Percentiles rank a stretch among this genome's conserved stretches.
These are phyloP conservation scores for Rhabditoides inermis DNA, from an alignment of 2,888 invertebrate genomes.

Conservation along the genomic window DNA sequence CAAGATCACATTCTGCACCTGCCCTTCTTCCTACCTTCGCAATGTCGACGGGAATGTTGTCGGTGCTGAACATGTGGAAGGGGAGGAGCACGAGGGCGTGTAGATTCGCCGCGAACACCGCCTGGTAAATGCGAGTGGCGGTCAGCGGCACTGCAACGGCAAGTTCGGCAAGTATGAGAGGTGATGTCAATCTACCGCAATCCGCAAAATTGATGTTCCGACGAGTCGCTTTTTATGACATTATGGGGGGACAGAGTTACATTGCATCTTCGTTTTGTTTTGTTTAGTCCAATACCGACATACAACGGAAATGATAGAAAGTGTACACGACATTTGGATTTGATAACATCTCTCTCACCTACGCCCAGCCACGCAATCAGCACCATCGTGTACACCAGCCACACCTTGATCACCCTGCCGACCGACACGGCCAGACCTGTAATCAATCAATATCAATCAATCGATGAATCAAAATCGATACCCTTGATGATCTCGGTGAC, in stretches of 20 bases:
- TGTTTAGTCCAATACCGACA: too few species aligned
- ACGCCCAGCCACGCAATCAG: constrained; percentile 93
- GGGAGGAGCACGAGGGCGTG: constrained; percentile 24
- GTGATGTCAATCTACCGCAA: too few species aligned
- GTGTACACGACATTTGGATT: too few species aligned
- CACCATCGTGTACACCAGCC: constrained; percentile 93
- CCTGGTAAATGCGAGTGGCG: constrained; percentile 26
- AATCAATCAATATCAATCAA: background rate
- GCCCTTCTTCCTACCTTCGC: constrained; percentile 25
- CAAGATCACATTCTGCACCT: too few species aligned
- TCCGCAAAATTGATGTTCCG: too few species aligned
- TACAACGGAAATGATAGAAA: too few species aligned
- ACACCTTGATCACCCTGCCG: constrained; percentile 83
- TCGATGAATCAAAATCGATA: background rate
- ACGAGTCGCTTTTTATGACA: too few species aligned
- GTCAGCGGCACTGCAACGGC: constrained; percentile 16
- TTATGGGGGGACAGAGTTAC: too few species aligned
- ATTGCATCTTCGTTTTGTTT: too few species aligned
- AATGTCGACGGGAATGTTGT: constrained; percentile 59
- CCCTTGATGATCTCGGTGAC: constrained; percentile 84
- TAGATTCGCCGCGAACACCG: constrained; percentile 37
- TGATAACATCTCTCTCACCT: too few species aligned
- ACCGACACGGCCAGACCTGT: constrained; percentile 55
- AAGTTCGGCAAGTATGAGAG: too few species aligned
- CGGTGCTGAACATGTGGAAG: constrained; percentile 31